Base-by-base conservation (phyloP, 2,113 vertebrate species). In the Rhineura floridana region DNA sequence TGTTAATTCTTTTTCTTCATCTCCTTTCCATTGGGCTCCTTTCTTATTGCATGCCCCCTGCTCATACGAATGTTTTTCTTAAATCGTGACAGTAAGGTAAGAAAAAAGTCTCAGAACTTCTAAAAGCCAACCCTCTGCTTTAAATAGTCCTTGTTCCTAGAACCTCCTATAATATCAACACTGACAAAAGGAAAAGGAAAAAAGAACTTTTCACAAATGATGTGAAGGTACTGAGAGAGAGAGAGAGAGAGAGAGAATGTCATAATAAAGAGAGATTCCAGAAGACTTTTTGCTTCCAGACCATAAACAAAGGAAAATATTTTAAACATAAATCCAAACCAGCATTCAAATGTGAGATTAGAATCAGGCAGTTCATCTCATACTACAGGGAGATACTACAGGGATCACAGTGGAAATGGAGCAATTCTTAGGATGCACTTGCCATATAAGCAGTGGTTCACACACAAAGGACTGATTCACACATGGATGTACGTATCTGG, bases 351-450 rank as follows among this genome's bases (percentile, higher is more conserved):
- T 92, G 63, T 89, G 85, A 89, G 88, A 93, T 81, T 90, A 93
- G 84, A 78, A 78, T 76, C 44, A 86, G 21, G 89, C 78, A 89
- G 85, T 93, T 92, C 86, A 87, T 95, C 91, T 89, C 91, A 94
- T 91, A 92, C 80, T 89, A 75, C 77, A 93, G 87, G 90, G 90
- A 89, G 83, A 13, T 72, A 48, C n/a, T 86, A 91, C 92, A 89
- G 72, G 90, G 87, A 81, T 90, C 86, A 77, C 2, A 1, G 7
- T 79, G 25, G 44, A 86, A 83, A 90, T 87, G 82, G 88, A 89
- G 92, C 86, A 94, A 92, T 88, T 90, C 86, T 83, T 87, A 93
- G 89, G 83, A 85, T 83, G 67, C 88, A 89, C 89, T 94, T 93
- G 92, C 87, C 79, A 42, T 78, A 42, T 42, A 42, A 42, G 33